Evolutionary conservation across 2,113 vertebrate genomes (phyloP).

Genomic region (Hemibagrus wyckioides): DNA sequence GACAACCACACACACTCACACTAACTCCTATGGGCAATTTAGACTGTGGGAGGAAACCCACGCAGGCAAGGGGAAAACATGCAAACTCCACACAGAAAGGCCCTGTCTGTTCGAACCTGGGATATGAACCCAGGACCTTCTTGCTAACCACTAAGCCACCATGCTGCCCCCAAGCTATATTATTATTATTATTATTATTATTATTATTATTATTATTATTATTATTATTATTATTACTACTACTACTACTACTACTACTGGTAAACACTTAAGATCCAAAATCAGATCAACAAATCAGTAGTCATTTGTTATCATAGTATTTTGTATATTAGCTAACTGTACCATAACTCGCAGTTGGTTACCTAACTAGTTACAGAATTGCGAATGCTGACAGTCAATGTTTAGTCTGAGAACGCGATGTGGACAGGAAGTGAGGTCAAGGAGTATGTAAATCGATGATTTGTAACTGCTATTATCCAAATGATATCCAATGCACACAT

Average conservation of each 20-base stretch:
- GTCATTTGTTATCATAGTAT: background rate
- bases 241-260: background rate
- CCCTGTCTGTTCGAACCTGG: no score
- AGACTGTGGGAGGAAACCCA: no score
- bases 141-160: no score
- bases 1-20: no score
- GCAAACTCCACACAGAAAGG: no score
- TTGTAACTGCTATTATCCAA: background rate
- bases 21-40: no score
- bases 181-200: slow-evolving; percentile 1
- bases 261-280: background rate
- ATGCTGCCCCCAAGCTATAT: no score
- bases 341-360: background rate
- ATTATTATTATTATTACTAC: background rate
- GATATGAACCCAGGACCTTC: no score
- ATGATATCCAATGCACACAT: background rate
- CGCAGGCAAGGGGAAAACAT: no score
- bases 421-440: background rate
- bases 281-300: background rate
- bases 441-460: background rate
- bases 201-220: slow-evolving; percentile 1
- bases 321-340: background rate
- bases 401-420: background rate
- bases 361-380: background rate
- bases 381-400: background rate